phyloP scores from a whole-genome alignment of 2,888 invertebrate genomes.

The Horisme vitalbata region DNA sequence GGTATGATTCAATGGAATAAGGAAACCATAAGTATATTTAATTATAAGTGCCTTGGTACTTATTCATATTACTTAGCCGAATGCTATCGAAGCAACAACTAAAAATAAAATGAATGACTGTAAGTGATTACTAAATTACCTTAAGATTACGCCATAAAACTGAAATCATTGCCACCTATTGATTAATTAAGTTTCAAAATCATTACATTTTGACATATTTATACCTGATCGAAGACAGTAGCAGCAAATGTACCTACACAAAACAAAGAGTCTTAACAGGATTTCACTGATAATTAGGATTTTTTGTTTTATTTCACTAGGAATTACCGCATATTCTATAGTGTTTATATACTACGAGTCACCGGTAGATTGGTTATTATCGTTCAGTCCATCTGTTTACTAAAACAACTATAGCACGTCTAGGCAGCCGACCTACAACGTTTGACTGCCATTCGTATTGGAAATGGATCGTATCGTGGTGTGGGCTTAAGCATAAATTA shows the following conservation, averaged over 20 bases:
- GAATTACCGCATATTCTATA: constrained; percentile 24
- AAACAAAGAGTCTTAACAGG: constrained; percentile 21
- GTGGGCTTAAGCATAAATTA: constrained; percentile 49
- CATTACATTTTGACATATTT: neutral
- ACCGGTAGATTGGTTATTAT: constrained; percentile 13
- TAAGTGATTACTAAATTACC: constrained; percentile 17
- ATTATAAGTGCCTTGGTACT: neutral
- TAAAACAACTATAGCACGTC: constrained; percentile 35
- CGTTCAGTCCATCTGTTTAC: constrained; percentile 17
- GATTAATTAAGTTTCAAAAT: constrained; percentile 1
- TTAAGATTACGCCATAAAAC: neutral
- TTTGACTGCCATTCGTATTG: constrained; percentile 41
- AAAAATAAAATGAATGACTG: constrained; percentile 17
- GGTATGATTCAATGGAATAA: constrained; percentile 1
- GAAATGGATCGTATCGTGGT: constrained; percentile 35
- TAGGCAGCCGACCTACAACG: constrained; percentile 32
- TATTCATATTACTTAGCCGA: too few species aligned
- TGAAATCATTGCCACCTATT: neutral
- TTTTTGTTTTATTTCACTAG: constrained; percentile 21
- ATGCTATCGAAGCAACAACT: constrained; percentile 21
- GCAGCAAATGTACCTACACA: constrained; percentile 14
- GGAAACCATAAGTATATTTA: constrained; percentile 2
- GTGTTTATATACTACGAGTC: constrained; percentile 4
- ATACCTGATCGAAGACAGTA: constrained; percentile 3
- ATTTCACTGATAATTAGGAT: too few species aligned